Evolutionary conservation across 92 coral and sea anemone species (phyloP), one percentile per base, ranked within the genome.

Genomic region (Porites cylindrica): DNA sequence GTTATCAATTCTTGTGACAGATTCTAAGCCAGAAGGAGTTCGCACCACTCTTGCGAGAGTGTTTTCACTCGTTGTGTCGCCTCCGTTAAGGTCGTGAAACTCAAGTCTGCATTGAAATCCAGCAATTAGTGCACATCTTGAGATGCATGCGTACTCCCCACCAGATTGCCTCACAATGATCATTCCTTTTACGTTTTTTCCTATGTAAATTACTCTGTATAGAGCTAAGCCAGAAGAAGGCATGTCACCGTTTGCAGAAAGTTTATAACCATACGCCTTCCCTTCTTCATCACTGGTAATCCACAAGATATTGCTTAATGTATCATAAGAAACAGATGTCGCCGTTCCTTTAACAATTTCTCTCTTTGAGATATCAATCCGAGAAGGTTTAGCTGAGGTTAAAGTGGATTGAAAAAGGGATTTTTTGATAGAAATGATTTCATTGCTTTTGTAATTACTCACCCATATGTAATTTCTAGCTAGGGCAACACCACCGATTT

Each of bases 21-120:
- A 92, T 65, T 95, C 96, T 18, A 95, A 88, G 18, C 98, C 98
- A 59, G 91, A 91, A 26, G 98, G 98, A 52, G 95, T 93, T 51
- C 98, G 92, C 17, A 95, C 95, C 11, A 93, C 96, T 52, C 98
- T 75, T 11, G 90, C 86, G 1, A 88, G 70, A 5, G 87, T 83
- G 51, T 76, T 79, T 59, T 91, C 92, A 7, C 90, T 61, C 0
- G 85, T 51, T 67, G 81, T 92, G 19, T 89, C 72, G 4, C 94
- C 91, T 2, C 51, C 72, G 26, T 70, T 86, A 18, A 96, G 64
- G 38, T 90, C 86, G 86, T 95, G 95, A 68, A 93, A 95, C 79
- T 95, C 98, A 8, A 95, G 83, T 65, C 75, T 93, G 80, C 98
- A 95, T 23, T 91, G 96, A 78, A 38, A 85, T 10, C 96, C 98